Evolutionary conservation across 2,797 vertebrate species (phyloP).

Genomic region (Carapus acus): DNA sequence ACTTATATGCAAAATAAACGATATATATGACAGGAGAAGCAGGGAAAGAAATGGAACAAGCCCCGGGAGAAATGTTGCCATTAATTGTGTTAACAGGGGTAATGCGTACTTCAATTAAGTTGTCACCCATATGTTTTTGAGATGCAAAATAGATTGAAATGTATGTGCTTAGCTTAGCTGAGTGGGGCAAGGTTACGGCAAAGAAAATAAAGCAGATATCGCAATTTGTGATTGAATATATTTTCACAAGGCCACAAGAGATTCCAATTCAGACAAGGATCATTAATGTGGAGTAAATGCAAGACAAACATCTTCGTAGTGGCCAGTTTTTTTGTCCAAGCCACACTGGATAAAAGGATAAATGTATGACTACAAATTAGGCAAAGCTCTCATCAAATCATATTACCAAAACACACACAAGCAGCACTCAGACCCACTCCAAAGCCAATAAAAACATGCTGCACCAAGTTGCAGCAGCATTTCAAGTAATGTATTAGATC

Average conservation of each 20-base stretch:
- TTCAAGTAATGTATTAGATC: too few species aligned
- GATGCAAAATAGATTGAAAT: constrained; percentile 3
- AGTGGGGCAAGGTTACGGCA: not conserved
- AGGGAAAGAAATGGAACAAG: not conserved
- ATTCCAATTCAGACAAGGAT: too few species aligned
- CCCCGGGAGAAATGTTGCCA: not conserved
- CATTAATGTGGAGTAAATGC: too few species aligned
- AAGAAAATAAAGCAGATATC: constrained; percentile 4
- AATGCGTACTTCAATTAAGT: constrained; percentile 1
- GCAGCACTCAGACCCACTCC: too few species aligned
- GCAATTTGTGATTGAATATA: constrained; percentile 2
- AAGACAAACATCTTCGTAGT: too few species aligned
- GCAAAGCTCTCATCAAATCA: too few species aligned
- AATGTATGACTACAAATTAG: too few species aligned
- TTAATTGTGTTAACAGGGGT: constrained; percentile 9
- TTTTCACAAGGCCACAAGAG: not conserved
- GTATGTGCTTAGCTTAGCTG: not conserved
- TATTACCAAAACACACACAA: too few species aligned
- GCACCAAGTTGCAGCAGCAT: too few species aligned
- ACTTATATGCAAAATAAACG: constrained; percentile 23
- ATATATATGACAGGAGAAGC: constrained; percentile 1
- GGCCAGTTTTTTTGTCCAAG: too few species aligned
- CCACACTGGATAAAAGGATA: too few species aligned
- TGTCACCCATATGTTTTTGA: not conserved
- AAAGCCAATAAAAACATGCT: too few species aligned